Evolutionary conservation across 2,113 vertebrate genomes (phyloP).

Genomic region (Desmodus rotundus): DNA sequence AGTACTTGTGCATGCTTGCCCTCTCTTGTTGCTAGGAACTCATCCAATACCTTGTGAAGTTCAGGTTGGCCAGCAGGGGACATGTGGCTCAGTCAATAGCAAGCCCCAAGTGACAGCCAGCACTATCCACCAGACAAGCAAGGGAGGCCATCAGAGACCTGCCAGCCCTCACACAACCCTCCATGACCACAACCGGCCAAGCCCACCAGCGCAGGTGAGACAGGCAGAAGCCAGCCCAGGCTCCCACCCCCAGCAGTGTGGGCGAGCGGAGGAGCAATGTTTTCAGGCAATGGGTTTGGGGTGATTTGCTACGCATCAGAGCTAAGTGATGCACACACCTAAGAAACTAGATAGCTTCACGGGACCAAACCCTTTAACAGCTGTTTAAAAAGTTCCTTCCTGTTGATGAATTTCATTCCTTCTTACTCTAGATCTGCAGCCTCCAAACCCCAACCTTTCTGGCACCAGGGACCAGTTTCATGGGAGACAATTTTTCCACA

Average conservation of each 20-base stretch:
- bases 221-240: not conserved
- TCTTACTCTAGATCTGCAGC: not conserved
- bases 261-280: not conserved
- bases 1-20: not conserved
- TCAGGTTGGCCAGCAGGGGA: not conserved
- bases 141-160: not conserved
- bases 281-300: not conserved
- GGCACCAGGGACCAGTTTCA: no score
- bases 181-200: no score
- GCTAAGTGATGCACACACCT: not conserved
- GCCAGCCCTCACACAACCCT: not conserved
- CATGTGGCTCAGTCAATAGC: not conserved
- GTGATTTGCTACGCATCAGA: not conserved
- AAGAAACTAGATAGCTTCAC: not conserved
- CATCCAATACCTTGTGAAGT: not conserved
- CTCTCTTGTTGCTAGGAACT: not conserved
- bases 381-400: not conserved
- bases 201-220: not conserved
- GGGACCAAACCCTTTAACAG: not conserved
- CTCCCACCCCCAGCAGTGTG: not conserved
- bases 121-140: not conserved
- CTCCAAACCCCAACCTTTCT: no score
- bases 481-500: no score
- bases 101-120: not conserved
- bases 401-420: not conserved